A percentile compares a stretch with the other conserved stretches of the same genome.
These are phyloP conservation scores for Dysdera silvatica DNA, from an alignment of 1,140 invertebrate genomes.

Conservation along the genomic window DNA sequence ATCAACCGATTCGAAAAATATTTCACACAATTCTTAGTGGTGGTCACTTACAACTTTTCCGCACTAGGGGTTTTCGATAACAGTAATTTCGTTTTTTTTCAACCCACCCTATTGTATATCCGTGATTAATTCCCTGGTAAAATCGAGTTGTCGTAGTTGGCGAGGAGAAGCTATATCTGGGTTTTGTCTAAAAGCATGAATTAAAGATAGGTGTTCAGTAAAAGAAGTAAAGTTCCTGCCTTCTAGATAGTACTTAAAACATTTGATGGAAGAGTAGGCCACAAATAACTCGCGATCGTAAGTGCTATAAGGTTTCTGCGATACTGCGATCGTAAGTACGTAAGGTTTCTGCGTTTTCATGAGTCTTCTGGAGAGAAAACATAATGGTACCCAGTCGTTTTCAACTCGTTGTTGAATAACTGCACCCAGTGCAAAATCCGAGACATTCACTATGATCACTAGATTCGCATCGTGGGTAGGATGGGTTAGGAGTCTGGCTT, in stretches of 20 bases:
- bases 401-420: not conserved
- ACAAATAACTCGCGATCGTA: conserved; percentile 47
- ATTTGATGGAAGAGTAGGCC: no score
- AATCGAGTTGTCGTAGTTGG: conserved; percentile 42
- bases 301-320: conserved; percentile 37
- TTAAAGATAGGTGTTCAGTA: conserved; percentile 7
- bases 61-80: no score
- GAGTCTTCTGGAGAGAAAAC: no score
- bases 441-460: not conserved
- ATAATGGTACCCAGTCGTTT: not conserved
- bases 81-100: no score
- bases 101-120: conserved; percentile 40
- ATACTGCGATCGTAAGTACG: not conserved
- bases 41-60: no score
- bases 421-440: no score
- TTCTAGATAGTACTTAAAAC: no score
- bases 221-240: no score
- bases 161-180: no score
- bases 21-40: no score
- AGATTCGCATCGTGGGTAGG: not conserved
- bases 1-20: no score
- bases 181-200: not conserved
- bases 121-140: conserved; percentile 41
- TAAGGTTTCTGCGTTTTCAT: not conserved
- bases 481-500: not conserved